Percentiles rank a stretch among this genome's conserved stretches.
These are phyloP conservation scores for Penaeus chinensis DNA, from an alignment of 1,140 invertebrate species.

Conservation along the genomic window DNA sequence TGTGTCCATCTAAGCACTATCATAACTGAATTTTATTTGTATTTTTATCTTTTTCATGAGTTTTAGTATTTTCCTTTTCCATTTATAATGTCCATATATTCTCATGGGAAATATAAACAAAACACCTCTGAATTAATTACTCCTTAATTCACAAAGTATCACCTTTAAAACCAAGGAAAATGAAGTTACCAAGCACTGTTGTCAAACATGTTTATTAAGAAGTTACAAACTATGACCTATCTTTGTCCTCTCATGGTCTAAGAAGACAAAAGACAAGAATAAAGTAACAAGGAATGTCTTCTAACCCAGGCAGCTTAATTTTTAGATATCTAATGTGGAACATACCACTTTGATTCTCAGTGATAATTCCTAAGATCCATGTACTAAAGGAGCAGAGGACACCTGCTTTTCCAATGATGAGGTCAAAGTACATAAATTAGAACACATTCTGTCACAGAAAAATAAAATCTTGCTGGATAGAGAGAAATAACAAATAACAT, in stretches of 20 bases:
- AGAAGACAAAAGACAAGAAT: constrained; percentile 23
- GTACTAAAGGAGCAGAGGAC: background rate
- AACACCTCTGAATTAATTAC: too few species aligned
- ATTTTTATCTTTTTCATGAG: too few species aligned
- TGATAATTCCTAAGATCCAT: background rate
- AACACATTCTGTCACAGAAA: background rate
- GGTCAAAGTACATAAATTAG: too few species aligned
- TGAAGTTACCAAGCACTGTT: background rate
- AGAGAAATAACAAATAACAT: constrained; percentile 4
- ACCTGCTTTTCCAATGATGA: too few species aligned
- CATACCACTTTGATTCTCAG: background rate
- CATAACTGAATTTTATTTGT: too few species aligned
- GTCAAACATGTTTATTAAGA: constrained; percentile 59
- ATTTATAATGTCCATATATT: too few species aligned
- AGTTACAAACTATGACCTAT: constrained; percentile 58
- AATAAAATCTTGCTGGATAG: background rate
- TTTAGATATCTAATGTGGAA: background rate
- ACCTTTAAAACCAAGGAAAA: too few species aligned
- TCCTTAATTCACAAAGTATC: too few species aligned
- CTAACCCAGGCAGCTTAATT: constrained; percentile 16
- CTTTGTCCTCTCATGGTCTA: constrained; percentile 32
- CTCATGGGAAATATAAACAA: too few species aligned
- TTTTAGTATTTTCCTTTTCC: too few species aligned
- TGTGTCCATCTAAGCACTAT: too few species aligned
- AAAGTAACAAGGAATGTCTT: constrained; percentile 51